phyloP scores from a whole-genome alignment of 2,797 vertebrate genomes.

The Gymnothorax javanicus region DNA sequence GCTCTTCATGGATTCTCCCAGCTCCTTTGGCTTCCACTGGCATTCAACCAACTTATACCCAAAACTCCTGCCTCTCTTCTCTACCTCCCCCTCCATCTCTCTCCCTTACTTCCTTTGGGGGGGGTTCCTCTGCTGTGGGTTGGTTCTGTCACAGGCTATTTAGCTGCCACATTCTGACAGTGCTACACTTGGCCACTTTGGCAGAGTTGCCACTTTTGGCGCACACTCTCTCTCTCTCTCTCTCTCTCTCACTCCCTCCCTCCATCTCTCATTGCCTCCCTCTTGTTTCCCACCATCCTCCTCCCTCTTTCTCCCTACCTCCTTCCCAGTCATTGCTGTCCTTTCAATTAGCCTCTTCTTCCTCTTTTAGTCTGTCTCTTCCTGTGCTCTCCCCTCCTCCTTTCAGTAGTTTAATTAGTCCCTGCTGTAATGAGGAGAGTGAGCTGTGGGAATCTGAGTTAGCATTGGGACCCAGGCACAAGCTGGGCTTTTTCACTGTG shows the following conservation, averaged over 20 bases:
- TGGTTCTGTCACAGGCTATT: constrained; percentile 57
- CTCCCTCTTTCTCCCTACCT: constrained; percentile 20
- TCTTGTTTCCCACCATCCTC: constrained; percentile 53
- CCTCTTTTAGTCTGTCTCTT: constrained; percentile 43
- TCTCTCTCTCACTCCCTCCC: constrained; percentile 48
- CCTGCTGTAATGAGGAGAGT: background rate
- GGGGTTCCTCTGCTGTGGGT: constrained; percentile 48
- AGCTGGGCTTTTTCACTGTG: background rate
- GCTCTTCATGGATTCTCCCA: constrained; percentile 59
- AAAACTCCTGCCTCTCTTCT: constrained; percentile 26
- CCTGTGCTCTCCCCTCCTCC: constrained; percentile 35
- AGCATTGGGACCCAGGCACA: background rate
- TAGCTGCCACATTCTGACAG: constrained; percentile 67
- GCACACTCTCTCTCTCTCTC: constrained; percentile 56
- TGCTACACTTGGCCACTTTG: constrained; percentile 70
- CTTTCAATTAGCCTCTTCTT: constrained; percentile 57
- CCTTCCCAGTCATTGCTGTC: constrained; percentile 49
- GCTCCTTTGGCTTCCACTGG: constrained; percentile 61
- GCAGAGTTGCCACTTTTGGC: constrained; percentile 73
- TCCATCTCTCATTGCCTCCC: constrained; percentile 25
- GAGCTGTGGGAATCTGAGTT: background rate
- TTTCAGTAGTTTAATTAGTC: constrained; percentile 65
- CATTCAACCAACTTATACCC: constrained; percentile 53
- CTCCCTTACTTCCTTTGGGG: constrained; percentile 21
- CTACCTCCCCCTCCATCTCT: constrained; percentile 51